Evolutionary conservation across 64 coral and sea anemone genomes (phyloP), one percentile per base, ranked within the genome.

Genomic region (Stichodactyla mertensii): DNA sequence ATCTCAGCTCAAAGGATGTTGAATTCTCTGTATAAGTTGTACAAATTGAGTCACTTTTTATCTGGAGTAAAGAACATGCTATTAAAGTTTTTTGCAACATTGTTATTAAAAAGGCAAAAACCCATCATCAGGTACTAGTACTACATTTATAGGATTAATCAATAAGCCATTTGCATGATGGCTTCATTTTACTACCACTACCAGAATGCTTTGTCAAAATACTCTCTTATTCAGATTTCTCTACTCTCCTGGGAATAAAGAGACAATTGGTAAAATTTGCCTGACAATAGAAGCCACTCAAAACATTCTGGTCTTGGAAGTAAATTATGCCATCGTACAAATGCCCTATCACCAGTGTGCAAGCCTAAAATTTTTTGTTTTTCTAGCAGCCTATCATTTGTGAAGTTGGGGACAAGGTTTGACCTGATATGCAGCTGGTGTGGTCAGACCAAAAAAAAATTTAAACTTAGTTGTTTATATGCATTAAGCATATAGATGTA

Each of bases 51-150:
- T 52, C 97, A 92, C 64, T 52, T 82, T 10, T 88, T 86, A 55
- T 99, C 88, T 14, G 80, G 56, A 62, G 84, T 82, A 15, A 99
- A 92, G 85, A 90, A 55, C 31, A 57, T 88, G 51, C 57, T 99
- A 78, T 54, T 99, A 52, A 59, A 58, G 52, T 99, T 99, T 62
- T 86, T 99, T 54, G 85, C 80, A 16, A 67, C 26, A 20, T 91
- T 91, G 85, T 24, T 16, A 62, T 86, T 57, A 55, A 36, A 45
- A 64, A 91, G 57, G 8, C 55, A 57, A 53, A 55, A 19, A n/a
- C 20, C 56, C 7, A 20, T 57, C 27, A 10, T 85, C 57, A 54
- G 78, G 78, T 85, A 57, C 4, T 1, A 2, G 11, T 57, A 84
- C 6, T 57, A 6, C 13, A 58, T 84, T 18, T 20, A 71, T 71